Base-by-base conservation (phyloP, 1,140 invertebrate genomes). In the Caenorhabditis remanei region DNA sequence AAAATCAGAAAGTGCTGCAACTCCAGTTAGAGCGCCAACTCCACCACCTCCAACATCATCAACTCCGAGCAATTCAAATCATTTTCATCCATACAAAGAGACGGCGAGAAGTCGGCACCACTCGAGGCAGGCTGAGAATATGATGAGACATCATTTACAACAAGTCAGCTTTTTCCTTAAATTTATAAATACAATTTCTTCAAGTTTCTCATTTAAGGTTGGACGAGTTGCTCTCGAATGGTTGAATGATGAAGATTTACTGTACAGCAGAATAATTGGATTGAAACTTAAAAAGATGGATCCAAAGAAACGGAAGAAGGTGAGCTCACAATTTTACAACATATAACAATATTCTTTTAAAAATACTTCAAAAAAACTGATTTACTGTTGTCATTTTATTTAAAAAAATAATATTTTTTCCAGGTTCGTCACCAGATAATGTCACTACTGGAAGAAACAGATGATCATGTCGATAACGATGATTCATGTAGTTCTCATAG, bases 221-320 rank as follows among this genome's bases (percentile, higher is more conserved):
- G 71, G 53, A 14, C 50, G 53, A 8, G 85, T 46, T 48, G 53
- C 85, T 46, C 41, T 83, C 16, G 84, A 88, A 21, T 88, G 83
- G 87, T 41, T 85, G 19, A 88, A 88, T 61, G 87, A 88, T 53
- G 87, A 88, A 48, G 83, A 88, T 83, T 43, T 88, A 13, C 65
- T 88, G 32, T 88, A 85, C 50, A 75, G 83, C 16, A 41, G 87
- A 50, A 85, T 88, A 14, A 85, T 88, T 43, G 87, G 83, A 6
- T 21, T 88, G 40, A 71, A 65, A 32, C 19, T 88, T 13, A 88
- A 85, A 43, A 79, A 58, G 24, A 88, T 88, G 87, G 83, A 88
- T 46, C 84, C 46, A 24, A 88, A 85, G 41, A 85, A 85, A 67
- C n/a, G 67, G 41, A 88, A 85, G 32, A 85, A 65, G 84, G 87